Evolutionary conservation across 2,888 invertebrate species (phyloP), one percentile per base, ranked within the genome.

Genomic region (Erebia ligea): DNA sequence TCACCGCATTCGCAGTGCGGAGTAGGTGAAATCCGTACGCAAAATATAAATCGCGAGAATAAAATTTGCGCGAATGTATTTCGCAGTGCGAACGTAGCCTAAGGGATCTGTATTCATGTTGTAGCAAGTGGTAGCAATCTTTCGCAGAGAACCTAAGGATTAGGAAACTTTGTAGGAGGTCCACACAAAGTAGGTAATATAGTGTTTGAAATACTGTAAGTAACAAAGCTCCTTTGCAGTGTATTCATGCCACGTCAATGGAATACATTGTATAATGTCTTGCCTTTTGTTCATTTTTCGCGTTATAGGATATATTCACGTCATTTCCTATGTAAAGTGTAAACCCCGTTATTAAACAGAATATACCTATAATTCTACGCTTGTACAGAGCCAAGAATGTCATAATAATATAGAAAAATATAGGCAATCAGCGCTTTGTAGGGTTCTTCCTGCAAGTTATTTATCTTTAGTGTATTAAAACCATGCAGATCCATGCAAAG

Each of bases 261-360:
- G 19, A 45, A 21, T 45, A 42, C 42, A 42, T 45, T 61, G 61
- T 17, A 61, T 13, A 42, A 9, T 25, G 4, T 3, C 1, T 3
- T 17, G 17, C 19, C 45, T 61, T 19, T 61, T 61, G 61, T 61
- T 19, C 6, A 61, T 19, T 42, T 61, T 61, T 61, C 19, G 21
- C 13, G 6, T 42, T 19, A 45, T 21, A 45, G 42, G 10, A 40
- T 34, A 40, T 34, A 40, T 61, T 61, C 10, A 19, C 19, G 50
- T 48, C 13, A 25, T 50, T 50, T 52, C 4, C 11, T 50, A 19
- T 15, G 21, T 9, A 52, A 17, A 52, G 6, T 17, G 56, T 15
- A 63, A 50, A 17, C 17, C 15, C 19, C 19, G 42, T 40, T 57
- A 52, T 52, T 52, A 45, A 13, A 45, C n/a, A 5, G 17, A 42